Evolutionary conservation across 2,113 vertebrate species (phyloP).

Genomic region (Brachyhypopomus occidentalis): DNA sequence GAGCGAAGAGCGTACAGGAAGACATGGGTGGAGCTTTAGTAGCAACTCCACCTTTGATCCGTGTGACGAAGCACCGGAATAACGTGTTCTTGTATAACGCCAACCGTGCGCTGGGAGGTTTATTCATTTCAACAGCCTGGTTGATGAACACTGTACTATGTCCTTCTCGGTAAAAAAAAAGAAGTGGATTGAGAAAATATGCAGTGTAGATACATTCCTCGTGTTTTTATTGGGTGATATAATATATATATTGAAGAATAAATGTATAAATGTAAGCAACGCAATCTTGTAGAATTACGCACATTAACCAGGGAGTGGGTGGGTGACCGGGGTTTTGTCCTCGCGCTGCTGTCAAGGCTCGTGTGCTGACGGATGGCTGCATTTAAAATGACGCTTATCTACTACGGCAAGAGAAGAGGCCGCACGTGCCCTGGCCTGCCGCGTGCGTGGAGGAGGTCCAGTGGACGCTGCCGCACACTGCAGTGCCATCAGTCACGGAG

Average conservation of each 20-base stretch:
- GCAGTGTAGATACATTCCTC: no score
- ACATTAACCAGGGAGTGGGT: no score
- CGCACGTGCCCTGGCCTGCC: not conserved
- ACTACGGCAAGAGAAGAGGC: not conserved
- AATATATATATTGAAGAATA: no score
- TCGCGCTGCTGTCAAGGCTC: conserved; percentile 51
- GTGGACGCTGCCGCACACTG: not conserved
- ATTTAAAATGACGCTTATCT: conserved; percentile 64
- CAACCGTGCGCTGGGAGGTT: no score
- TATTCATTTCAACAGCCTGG: no score
- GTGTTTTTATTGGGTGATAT: no score
- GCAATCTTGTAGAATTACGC: no score
- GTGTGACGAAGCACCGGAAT: not conserved
- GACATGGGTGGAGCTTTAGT: not conserved
- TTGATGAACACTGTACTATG: no score
- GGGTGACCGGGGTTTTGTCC: not conserved
- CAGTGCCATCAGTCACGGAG: conserved; percentile 16
- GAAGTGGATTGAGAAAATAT: no score
- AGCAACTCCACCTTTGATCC: not conserved
- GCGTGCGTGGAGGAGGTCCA: not conserved
- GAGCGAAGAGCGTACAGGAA: no score
- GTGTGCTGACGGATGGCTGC: conserved; percentile 68
- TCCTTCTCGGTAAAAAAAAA: no score
- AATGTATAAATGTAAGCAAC: no score
- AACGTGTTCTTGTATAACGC: not conserved